phyloP scores from a whole-genome alignment of 2,113 vertebrate genomes.

The Ahaetulla prasina region DNA sequence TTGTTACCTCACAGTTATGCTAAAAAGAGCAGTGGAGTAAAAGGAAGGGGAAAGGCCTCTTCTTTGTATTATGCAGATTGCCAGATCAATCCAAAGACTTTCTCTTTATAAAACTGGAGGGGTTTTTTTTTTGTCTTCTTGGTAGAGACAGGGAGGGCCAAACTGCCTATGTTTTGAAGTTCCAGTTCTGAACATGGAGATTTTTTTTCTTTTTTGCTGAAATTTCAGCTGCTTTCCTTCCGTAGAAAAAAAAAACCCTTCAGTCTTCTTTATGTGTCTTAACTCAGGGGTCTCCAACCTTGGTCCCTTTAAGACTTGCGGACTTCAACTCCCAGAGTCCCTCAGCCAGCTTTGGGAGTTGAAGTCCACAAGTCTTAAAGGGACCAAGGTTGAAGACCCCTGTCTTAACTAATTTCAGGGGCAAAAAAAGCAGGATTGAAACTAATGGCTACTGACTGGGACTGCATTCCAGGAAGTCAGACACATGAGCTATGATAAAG shows the following conservation, averaged over 20 bases:
- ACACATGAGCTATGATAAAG: slow-evolving; percentile 8
- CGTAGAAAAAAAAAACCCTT: slow-evolving; percentile 51
- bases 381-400: no score
- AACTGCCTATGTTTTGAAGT: neutral
- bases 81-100: slow-evolving; percentile 43
- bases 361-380: no score
- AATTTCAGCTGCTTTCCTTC: slow-evolving; percentile 1
- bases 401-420: slow-evolving; percentile 73
- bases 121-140: neutral
- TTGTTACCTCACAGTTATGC: slow-evolving; percentile 48
- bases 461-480: slow-evolving; percentile 48
- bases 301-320: no score
- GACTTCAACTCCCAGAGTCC: no score
- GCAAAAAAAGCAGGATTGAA: slow-evolving; percentile 67
- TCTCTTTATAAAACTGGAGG: neutral
- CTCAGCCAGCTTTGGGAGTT: no score
- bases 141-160: neutral
- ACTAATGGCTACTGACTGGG: slow-evolving; percentile 71
- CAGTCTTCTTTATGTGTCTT: slow-evolving; percentile 68
- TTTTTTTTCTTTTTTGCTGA: neutral
- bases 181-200: neutral
- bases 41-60: neutral
- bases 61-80: slow-evolving; percentile 18
- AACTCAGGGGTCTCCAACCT: no score
- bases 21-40: neutral